A percentile compares a stretch with the other conserved stretches of the same genome.
Conservation (phyloP, 2,113 vertebrate genomes). For the Carassius carassius region DNA sequence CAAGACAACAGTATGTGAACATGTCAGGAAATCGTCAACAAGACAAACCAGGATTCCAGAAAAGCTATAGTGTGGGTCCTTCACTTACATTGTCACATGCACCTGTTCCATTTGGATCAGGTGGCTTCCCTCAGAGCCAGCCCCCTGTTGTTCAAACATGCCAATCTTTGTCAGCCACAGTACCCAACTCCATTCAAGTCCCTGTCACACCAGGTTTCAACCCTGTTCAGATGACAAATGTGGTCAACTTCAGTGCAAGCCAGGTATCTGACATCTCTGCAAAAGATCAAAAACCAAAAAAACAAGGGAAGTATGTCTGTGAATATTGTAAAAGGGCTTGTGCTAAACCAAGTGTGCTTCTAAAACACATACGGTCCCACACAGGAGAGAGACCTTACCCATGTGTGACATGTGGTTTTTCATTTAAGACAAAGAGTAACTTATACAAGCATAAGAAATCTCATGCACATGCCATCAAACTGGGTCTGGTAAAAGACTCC, state of each 20-base stretch:
- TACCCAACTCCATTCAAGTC: conserved; percentile 82
- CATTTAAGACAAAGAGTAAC: conserved; percentile 99
- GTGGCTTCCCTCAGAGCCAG: conserved; percentile 85
- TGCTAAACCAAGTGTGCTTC: conserved; percentile 95
- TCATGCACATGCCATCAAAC: conserved; percentile 96
- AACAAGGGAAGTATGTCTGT: conserved; percentile 95
- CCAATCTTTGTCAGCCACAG: conserved; percentile 81
- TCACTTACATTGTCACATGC: conserved; percentile 76
- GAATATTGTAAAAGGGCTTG: conserved; percentile 94
- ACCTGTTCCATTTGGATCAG: conserved; percentile 80
- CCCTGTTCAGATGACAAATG: conserved; percentile 82
- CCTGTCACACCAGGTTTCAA: conserved; percentile 84
- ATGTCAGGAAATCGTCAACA: conserved; percentile 71
- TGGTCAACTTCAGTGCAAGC: conserved; percentile 83
- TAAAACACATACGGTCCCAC: conserved; percentile 98
- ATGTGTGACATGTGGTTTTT: conserved; percentile 97
- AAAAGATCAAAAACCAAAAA: conserved; percentile 97
- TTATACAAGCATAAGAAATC: conserved; percentile 99
- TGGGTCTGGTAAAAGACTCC: conserved; percentile 90
- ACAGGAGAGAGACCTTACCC: conserved; percentile 97
- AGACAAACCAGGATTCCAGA: conserved; percentile 80
- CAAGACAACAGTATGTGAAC: conserved; percentile 72
- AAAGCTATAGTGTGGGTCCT: conserved; percentile 80
- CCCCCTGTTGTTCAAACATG: conserved; percentile 83
- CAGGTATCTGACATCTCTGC: conserved; percentile 84